Conservation (phyloP, 2,113 vertebrate species). For the Solenodon paradoxus region DNA sequence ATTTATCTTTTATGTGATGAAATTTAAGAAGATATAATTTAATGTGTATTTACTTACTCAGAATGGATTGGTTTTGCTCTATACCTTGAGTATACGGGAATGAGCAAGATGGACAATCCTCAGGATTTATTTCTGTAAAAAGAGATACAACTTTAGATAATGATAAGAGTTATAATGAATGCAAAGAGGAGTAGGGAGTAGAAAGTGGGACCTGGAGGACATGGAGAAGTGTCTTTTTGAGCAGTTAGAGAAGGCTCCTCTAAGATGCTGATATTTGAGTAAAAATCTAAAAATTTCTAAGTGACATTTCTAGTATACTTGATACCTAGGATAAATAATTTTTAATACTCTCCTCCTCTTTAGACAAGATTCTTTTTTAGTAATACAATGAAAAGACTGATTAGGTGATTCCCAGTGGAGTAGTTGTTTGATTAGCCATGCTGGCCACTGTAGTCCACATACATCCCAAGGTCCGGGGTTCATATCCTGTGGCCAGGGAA, state of each 20-base stretch:
- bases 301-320: not conserved
- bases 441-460: no score
- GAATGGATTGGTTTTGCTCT: not conserved
- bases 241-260: not conserved
- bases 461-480: no score
- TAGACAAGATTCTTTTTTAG: slow-evolving; percentile 12
- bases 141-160: not conserved
- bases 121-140: no score
- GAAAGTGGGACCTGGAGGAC: not conserved
- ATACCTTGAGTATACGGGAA: not conserved
- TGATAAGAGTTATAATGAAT: not conserved
- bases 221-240: not conserved
- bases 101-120: not conserved
- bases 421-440: no score
- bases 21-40: slow-evolving; percentile 7
- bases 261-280: not conserved
- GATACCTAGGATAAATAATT: not conserved
- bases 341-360: not conserved
- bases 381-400: not conserved
- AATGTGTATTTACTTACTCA: not conserved
- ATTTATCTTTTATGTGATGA: not conserved
- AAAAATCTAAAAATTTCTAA: slow-evolving; percentile 4
- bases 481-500: no score
- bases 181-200: not conserved
- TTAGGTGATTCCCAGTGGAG: no score